Base-by-base conservation (phyloP, 2,888 invertebrate species). In the Synanthedon andrenaeformis region DNA sequence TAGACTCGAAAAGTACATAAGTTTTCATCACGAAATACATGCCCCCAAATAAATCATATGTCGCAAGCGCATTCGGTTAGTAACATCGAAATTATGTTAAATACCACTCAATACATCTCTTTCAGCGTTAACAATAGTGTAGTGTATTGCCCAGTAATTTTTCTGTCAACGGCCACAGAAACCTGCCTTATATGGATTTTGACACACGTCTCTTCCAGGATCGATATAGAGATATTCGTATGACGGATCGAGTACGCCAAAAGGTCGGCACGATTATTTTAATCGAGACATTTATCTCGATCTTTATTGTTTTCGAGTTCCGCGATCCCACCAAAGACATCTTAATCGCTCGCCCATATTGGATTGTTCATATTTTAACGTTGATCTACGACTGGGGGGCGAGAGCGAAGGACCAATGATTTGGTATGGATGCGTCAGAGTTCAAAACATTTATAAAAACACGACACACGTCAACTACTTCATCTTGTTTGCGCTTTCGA, bases 241-340 rank as follows among this genome's bases (percentile, higher is more conserved):
- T 76, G 79, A 79, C 76, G 67, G 72, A 76, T 77, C 72, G 69
- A 56, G 65, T 62, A 63, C 66, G 62, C 52, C 13, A 63, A 80
- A 79, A 80, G 81, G 82, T 79, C 79, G 72, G 65, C 69, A 65
- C 74, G 79, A 79, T 81, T 80, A 79, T 78, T 77, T 79, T 81
- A 80, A 82, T 81, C 80, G 79, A 75, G 74, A 79, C 76, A 75
- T 79, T 76, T 73, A 82, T 82, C 79, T 79, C 73, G 73, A 70
- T 74, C 70, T 72, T 76, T 75, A 78, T 78, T 79, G 78, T 82
- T 79, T 76, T 74, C 66, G 63, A 75, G 73, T 78, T 77, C 75
- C 76, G 77, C 66, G 63, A 65, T 69, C 53, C 55, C 66, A 65
- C 51, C 23, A 68, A n/a, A 68, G 74, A 80, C 75, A 72, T 78